Base-by-base conservation (phyloP, 2,888 invertebrate species). In the Lamellibrachia columna region DNA sequence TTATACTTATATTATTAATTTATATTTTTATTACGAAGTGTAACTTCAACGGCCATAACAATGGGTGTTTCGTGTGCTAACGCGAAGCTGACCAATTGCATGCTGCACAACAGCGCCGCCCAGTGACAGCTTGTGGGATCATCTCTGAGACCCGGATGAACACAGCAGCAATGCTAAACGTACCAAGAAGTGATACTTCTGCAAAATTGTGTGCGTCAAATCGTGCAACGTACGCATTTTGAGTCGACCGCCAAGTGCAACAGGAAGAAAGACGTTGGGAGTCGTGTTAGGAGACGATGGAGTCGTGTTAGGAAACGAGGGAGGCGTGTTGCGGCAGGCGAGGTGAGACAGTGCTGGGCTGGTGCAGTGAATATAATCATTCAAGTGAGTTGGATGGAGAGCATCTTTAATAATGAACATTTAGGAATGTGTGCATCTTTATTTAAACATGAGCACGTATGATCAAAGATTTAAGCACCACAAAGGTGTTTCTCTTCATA, bases 141-240 rank as follows among this genome's bases (percentile, higher is more conserved):
- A 6, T 75, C 55, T 3, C 9, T 55, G 22, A n/a, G 6, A 15
- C n/a, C 15, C 75, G 2, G 75, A 22, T 15, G 22, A 22, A 75
- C 60, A 22, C 60, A 60, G 60, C 60, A 60, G 60, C 60, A 60
- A 60, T 75, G 75, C 75, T 75, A 75, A 75, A 93, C 93, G 93
- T 93, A 93, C 93, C 93, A 93, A 93, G 92, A 90, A 92, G 93
- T 93, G 93, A 93, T 93, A 93, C 93, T 93, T 93, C 93, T 93
- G 90, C 93, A 93, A 93, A 93, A 93, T 93, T 93, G 91, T 40
- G 92, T 93, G 93, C 90, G 55, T 40, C 92, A 28, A 90, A 91
- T 75, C 75, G 75, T 75, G 75, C n/a, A 52, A n/a, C 40, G 92
- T 92, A 93, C 93, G 92, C 93, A 93, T 93, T 93, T 93, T 92